A percentile compares a stretch with the other conserved stretches of the same genome.
Evolutionary conservation across 2,113 vertebrate genomes (phyloP).

Genomic region (Cacatua alba): DNA sequence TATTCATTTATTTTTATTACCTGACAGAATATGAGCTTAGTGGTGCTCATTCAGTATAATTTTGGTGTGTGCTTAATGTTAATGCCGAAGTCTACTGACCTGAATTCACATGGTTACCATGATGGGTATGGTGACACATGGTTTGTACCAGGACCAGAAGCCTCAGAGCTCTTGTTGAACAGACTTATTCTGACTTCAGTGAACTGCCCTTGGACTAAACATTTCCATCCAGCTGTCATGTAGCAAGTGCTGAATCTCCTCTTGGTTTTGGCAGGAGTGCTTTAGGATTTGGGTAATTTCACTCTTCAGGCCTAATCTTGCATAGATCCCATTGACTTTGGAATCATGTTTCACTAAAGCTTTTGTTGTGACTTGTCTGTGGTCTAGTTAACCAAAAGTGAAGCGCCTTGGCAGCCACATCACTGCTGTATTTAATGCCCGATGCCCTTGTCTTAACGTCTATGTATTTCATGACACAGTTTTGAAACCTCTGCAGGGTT

Average conservation of each 20-base stretch:
- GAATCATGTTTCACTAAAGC: fast-evolving
- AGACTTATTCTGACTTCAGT: background rate
- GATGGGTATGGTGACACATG: fast-evolving
- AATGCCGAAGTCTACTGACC: fast-evolving
- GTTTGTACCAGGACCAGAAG: background rate
- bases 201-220: background rate
- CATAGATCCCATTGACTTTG: background rate
- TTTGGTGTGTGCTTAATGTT: background rate
- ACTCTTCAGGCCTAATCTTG: background rate
- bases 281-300: background rate
- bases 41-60: background rate
- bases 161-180: background rate
- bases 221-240: background rate
- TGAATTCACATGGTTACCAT: fast-evolving
- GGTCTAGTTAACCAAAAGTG: background rate
- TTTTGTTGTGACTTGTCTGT: background rate
- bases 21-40: background rate
- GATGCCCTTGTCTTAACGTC: background rate
- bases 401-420: background rate
- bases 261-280: background rate
- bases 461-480: background rate
- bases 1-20: background rate
- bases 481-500: background rate
- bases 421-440: background rate
- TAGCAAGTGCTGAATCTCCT: background rate